Base-by-base conservation (phyloP, 64 coral and sea anemone genomes). In the Catalaphyllia jardinei region DNA sequence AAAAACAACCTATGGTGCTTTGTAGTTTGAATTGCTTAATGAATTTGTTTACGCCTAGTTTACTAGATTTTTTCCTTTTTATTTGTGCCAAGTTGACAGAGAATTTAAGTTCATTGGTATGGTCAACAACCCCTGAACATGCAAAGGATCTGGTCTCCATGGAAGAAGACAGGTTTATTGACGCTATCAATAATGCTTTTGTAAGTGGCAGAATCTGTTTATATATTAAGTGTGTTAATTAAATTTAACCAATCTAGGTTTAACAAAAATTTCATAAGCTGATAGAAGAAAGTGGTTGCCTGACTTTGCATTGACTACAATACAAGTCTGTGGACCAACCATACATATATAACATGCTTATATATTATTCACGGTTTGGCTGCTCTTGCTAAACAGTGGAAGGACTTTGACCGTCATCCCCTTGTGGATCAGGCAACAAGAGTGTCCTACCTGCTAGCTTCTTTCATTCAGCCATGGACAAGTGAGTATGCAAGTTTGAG, bases 121-220 rank as follows among this genome's bases (percentile, higher is more conserved):
- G 96, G 96, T 92, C 96, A 5, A 98, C 96, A 15, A 98, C 83
- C 52, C 83, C 62, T 22, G 93, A 95, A 18, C 93, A 98, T 95
- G 93, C 96, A 24, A 94, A 98, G 52, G 83, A 83, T 13, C 71
- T 98, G 19, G 77, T 98, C 8, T 92, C 93, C 8, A 79, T 98
- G 51, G 93, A 91, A 22, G 88, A 98, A 74, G 93, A 98, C 35
- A 75, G 73, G 78, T 98, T 98, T 80, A 67, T 98, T 84, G 96
- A 98, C 83, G 96, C 96, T 22, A 72, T 98, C 0, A 98, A 98
- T 83, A 93, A 98, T 93, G 96, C 93, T 54, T 93, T 98, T 90
- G 96, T 98, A 94, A 93, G 83, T 81, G 1, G 87, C 27, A 8
- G 61, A 46, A 1, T 75, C 38, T 75, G 16, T 16, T 19, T 6